These are phyloP conservation scores for Brachystomella parvula DNA, from an alignment of 1,140 invertebrate species.

Conservation along the genomic window DNA sequence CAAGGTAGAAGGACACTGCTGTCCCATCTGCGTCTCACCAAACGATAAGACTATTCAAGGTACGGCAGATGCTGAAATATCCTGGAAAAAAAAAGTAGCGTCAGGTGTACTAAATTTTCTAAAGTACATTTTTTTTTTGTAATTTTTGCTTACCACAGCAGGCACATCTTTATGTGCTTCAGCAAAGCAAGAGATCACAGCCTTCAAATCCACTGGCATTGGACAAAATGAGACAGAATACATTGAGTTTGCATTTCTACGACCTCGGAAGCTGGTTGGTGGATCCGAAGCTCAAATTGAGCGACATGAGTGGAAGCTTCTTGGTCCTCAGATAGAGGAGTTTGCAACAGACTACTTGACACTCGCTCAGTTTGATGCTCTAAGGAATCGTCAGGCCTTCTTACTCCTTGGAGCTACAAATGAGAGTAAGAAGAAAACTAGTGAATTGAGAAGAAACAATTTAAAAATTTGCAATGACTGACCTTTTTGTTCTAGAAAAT, in stretches of 20 bases:
- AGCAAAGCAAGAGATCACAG: conserved; percentile 33
- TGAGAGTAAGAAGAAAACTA: conserved; percentile 33
- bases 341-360: conserved; percentile 39
- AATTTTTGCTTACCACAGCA: conserved; percentile 8
- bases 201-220: conserved; percentile 26
- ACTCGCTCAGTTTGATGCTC: conserved; percentile 30
- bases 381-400: conserved; percentile 37
- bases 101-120: not conserved
- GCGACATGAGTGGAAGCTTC: conserved; percentile 32
- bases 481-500: conserved; percentile 31
- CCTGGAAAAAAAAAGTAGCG: not conserved
- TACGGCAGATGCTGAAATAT: not conserved
- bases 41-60: conserved; percentile 5
- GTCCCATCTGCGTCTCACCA: conserved; percentile 37
- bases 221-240: conserved; percentile 33
- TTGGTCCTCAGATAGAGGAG: conserved; percentile 30
- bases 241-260: conserved; percentile 34
- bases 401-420: conserved; percentile 39
- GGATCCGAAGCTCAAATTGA: conserved; percentile 32
- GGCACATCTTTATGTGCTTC: conserved; percentile 35
- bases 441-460: not conserved
- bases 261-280: conserved; percentile 4
- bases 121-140: not conserved
- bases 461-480: conserved; percentile 1
- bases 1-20: conserved; percentile 42